Evolutionary conservation across 2,888 invertebrate genomes (phyloP).

Genomic region (Dorcus parallelipipedus): DNA sequence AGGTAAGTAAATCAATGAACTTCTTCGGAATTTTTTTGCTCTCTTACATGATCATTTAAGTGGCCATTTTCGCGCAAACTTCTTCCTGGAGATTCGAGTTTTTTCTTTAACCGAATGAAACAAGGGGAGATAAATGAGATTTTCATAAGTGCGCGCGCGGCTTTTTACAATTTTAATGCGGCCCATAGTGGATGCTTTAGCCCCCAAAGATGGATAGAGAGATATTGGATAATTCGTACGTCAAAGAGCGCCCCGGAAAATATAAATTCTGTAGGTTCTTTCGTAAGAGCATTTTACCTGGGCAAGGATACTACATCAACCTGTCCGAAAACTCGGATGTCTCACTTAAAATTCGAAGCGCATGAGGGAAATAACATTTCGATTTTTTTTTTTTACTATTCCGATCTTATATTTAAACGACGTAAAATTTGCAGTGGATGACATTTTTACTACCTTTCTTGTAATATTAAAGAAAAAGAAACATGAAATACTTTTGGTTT

Average conservation of each 20-base stretch:
- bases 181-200: neutral
- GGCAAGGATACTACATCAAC: conserved; percentile 38
- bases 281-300: conserved; percentile 28
- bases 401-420: no score
- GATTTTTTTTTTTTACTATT: conserved; percentile 17
- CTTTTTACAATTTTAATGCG: neutral
- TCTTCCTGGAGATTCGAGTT: neutral
- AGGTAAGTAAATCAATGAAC: neutral
- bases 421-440: no score
- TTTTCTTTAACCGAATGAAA: neutral
- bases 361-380: conserved; percentile 24
- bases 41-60: neutral
- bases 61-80: neutral
- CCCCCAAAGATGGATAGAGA: conserved; percentile 17
- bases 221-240: conserved; percentile 29
- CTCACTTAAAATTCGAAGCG: conserved; percentile 35
- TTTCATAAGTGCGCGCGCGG: neutral
- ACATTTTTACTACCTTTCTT: no score
- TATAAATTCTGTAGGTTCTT: conserved; percentile 32
- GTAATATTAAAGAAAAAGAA: no score
- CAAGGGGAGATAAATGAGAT: neutral
- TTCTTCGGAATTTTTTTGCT: neutral
- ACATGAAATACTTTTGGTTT: no score
- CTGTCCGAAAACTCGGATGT: conserved; percentile 37
- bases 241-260: conserved; percentile 32